Percentiles rank a stretch among this genome's conserved stretches.
Conservation (phyloP, 2,113 vertebrate species). For the Ivindomyrus marchei region DNA sequence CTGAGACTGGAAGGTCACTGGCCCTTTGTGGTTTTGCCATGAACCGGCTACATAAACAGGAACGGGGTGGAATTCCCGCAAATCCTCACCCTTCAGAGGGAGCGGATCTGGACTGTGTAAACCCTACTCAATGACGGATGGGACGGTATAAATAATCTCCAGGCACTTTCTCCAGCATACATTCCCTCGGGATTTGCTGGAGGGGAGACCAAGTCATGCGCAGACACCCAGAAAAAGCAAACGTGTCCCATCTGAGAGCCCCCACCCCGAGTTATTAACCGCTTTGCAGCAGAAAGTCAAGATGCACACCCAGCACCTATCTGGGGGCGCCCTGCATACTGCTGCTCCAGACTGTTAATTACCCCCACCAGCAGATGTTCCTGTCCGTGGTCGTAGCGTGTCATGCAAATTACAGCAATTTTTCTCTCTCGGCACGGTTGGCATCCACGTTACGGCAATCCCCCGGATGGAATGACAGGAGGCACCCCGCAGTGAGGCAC, state of each 20-base stretch:
- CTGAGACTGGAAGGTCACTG: not conserved
- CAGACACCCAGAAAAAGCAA: not conserved
- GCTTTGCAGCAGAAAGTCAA: not conserved
- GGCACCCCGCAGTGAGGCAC: not conserved
- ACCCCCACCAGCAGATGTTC: not conserved
- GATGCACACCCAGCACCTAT: not conserved
- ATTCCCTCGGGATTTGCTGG: not conserved
- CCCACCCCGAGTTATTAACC: not conserved
- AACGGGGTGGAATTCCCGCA: not conserved
- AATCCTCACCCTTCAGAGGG: not conserved
- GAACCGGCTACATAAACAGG: not conserved
- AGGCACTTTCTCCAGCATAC: not conserved
- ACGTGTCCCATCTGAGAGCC: not conserved
- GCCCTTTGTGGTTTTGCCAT: not conserved
- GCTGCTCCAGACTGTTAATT: conserved; percentile 13
- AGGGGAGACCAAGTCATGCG: not conserved
- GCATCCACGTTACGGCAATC: not conserved
- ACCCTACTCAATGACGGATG: not conserved
- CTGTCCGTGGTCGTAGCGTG: not conserved
- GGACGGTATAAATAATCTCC: not conserved
- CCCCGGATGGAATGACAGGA: not conserved
- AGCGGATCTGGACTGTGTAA: not conserved
- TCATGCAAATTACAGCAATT: conserved; percentile 13
- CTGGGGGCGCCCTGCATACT: not conserved
- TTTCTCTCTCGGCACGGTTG: not conserved